phyloP scores from a whole-genome alignment of 2,113 vertebrate genomes.

The Bostrychus sinensis region DNA sequence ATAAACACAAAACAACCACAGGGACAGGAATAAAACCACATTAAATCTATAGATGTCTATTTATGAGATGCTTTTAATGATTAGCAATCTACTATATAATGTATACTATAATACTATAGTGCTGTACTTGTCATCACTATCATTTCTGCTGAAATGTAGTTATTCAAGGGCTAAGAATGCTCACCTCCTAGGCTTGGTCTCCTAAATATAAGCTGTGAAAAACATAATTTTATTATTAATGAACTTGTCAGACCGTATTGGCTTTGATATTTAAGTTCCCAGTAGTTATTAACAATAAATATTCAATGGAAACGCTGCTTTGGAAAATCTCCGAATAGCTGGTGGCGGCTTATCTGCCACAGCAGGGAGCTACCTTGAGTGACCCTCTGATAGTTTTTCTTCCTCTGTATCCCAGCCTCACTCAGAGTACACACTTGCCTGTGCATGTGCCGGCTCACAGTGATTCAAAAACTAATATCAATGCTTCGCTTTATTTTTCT shows the following conservation, averaged over 20 bases:
- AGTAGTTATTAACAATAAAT: constrained; percentile 37
- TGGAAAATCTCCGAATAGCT: constrained; percentile 43
- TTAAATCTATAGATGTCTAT: not conserved
- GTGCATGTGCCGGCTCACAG: constrained; percentile 23
- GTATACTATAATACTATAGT: not conserved
- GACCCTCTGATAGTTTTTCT: constrained; percentile 13
- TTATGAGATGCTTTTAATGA: not conserved
- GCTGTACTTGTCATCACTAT: not conserved
- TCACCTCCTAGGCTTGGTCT: not conserved
- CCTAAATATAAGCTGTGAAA: not conserved
- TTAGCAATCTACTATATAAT: not conserved
- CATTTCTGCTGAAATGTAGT: not conserved
- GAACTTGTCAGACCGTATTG: not conserved
- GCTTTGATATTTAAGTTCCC: constrained; percentile 9
- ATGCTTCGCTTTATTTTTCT: constrained; percentile 24
- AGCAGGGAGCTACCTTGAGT: constrained; percentile 39
- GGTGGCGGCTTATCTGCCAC: constrained; percentile 37
- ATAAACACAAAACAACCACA: constrained; percentile 7
- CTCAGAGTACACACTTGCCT: constrained; percentile 21
- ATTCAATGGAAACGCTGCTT: constrained; percentile 25
- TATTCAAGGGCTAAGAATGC: not conserved
- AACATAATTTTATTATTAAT: not conserved
- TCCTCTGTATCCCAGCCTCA: constrained; percentile 1
- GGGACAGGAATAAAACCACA: not conserved
- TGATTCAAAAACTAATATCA: constrained; percentile 36